Percentiles rank a stretch among this genome's conserved stretches.
Conservation (phyloP, 2,888 invertebrate species). For the Apamea monoglypha region DNA sequence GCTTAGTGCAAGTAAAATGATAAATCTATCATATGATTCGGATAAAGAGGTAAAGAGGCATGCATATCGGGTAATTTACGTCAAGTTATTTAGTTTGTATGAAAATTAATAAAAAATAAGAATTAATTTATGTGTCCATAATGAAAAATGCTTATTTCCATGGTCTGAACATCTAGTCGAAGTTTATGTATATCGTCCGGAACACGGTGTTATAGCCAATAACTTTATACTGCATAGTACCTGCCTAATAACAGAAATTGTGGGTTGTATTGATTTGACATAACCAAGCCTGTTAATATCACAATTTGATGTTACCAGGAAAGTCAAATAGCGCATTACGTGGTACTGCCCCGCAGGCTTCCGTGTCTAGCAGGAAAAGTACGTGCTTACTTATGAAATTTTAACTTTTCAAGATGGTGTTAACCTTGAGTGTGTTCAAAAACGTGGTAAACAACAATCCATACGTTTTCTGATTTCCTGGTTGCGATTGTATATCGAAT, state of each 20-base stretch:
- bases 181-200: no score
- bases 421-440: slow-evolving; percentile 35
- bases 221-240: neutral
- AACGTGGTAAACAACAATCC: slow-evolving; percentile 20
- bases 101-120: no score
- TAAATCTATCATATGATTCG: no score
- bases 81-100: no score
- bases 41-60: no score
- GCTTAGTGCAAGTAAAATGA: no score
- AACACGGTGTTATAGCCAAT: neutral
- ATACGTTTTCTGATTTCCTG: slow-evolving; percentile 31
- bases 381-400: slow-evolving; percentile 37
- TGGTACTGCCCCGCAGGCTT: slow-evolving; percentile 18
- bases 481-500: slow-evolving; percentile 23
- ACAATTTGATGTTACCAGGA: slow-evolving; percentile 44
- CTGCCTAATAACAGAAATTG: neutral
- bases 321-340: slow-evolving; percentile 49
- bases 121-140: no score
- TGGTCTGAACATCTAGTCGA: no score
- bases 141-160: no score
- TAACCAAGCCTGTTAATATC: neutral
- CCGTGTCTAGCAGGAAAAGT: slow-evolving; percentile 36
- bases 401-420: slow-evolving; percentile 27
- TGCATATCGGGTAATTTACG: no score
- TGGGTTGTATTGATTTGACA: neutral